Base-by-base conservation (phyloP, 92 coral and sea anemone genomes). In the Heteractis magnifica region DNA sequence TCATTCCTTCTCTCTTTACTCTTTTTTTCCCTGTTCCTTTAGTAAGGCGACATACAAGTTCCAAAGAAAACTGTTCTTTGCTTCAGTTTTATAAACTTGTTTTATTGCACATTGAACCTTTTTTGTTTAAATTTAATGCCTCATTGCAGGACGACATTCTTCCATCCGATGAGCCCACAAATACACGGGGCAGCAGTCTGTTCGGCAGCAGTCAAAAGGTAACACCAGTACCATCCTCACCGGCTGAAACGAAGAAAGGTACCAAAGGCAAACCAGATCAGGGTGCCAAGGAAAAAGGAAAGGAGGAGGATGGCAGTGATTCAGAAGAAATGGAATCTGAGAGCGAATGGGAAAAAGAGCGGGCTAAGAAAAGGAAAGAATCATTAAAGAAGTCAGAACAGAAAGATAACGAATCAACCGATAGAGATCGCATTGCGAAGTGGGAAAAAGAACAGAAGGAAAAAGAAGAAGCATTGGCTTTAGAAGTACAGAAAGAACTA, bases 271-370 rank as follows among this genome's bases (percentile, higher is more conserved):
- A 77, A 20, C 49, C 75, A 56, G 82, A 83, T 51, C 53, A 50
- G 6, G 86, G 76, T 51, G 62, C 83, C 3, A 74, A 55, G 0
- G 49, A 82, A 72, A 52, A 56, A 15, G 34, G 72, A 4, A 6
- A 68, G 8, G 74, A 51, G 52, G 77, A 60, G 51, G 84, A 90
- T 14, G 97, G 87, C 60, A 93, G 98, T 72, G 95, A 91, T 21
- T 92, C 92, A 20, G 98, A 93, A 81, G 86, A 65, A 70, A 86
- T 92, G 11, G 98, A 93, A 86, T 59, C 98, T n/a, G 98, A 93
- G 86, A 91, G 98, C 52, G 98, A 93, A 19, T 93, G 98, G 98
- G 98, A 93, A 79, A 87, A 87, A 53, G 98, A 93, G 44, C 81
- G 89, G 68, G 86, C 88, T 4, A 51, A 70, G 68, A 87, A 89